These are phyloP conservation scores for Orientallactaga bullata DNA, from an alignment of 2,113 vertebrate genomes.

Conservation along the genomic window DNA sequence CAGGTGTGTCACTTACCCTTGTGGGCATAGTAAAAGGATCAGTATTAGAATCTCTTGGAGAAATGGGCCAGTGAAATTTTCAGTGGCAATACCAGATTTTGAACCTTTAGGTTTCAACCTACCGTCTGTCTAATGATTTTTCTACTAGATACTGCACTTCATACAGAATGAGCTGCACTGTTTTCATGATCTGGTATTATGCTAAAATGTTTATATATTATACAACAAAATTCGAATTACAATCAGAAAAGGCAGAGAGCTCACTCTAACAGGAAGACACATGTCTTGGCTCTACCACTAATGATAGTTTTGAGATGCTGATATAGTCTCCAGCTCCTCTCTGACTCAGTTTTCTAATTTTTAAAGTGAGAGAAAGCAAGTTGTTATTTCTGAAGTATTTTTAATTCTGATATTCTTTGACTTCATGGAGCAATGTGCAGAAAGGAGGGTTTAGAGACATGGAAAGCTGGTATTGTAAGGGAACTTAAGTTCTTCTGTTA, in stretches of 20 bases:
- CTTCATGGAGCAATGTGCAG: neutral
- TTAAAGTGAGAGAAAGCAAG: conserved; percentile 50
- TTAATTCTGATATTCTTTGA: conserved; percentile 41
- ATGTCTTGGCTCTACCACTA: conserved; percentile 40
- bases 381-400: conserved; percentile 38
- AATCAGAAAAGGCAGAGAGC: conserved; percentile 34
- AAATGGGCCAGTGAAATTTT: neutral
- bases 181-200: conserved; percentile 8
- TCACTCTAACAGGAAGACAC: conserved; percentile 37
- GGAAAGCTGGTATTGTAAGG: neutral
- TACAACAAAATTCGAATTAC: conserved; percentile 58
- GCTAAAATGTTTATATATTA: neutral
- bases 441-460: conserved; percentile 10
- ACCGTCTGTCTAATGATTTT: neutral
- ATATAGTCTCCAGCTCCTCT: conserved; percentile 13
- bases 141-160: conserved; percentile 14
- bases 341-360: conserved; percentile 63
- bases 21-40: neutral
- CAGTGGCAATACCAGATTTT: neutral
- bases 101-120: neutral
- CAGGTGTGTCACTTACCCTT: neutral
- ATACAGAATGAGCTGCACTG: neutral
- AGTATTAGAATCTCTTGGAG: neutral
- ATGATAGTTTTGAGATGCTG: neutral
- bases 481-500: neutral